Evolutionary conservation across 1,140 invertebrate genomes (phyloP).

Genomic region (Glossosoma conforme): DNA sequence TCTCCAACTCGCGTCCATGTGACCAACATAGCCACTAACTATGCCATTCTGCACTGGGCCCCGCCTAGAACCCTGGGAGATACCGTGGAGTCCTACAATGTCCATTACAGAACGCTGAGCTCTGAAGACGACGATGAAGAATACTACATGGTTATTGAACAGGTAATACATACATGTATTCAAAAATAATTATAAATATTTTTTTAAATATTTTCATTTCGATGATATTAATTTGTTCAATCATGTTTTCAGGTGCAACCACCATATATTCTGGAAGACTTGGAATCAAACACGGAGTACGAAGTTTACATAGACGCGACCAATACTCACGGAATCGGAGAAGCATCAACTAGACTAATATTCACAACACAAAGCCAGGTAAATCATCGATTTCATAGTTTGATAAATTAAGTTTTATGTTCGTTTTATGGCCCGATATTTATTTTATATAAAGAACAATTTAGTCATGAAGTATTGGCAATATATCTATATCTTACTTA

Average conservation of each 20-base stretch:
- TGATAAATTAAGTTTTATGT: no score
- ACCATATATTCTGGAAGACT: constrained; percentile 68
- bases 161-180: constrained; percentile 4
- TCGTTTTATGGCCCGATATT: no score
- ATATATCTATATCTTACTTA: no score
- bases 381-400: constrained; percentile 14
- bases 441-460: no score
- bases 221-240: constrained; percentile 3
- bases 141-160: constrained; percentile 11
- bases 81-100: constrained; percentile 65
- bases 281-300: constrained; percentile 68
- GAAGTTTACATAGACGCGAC: constrained; percentile 80
- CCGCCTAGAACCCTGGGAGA: constrained; percentile 61
- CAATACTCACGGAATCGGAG: constrained; percentile 72
- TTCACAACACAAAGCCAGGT: constrained; percentile 66
- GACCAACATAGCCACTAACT: constrained; percentile 66
- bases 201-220: background rate
- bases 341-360: constrained; percentile 65
- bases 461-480: no score
- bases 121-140: constrained; percentile 40
- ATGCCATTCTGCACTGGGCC: constrained; percentile 74
- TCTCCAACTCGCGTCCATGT: constrained; percentile 62
- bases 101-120: constrained; percentile 55
- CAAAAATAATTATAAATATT: background rate
- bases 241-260: constrained; percentile 50